Conservation (phyloP, 2,797 vertebrate species). For the Nyctibius grandis region DNA sequence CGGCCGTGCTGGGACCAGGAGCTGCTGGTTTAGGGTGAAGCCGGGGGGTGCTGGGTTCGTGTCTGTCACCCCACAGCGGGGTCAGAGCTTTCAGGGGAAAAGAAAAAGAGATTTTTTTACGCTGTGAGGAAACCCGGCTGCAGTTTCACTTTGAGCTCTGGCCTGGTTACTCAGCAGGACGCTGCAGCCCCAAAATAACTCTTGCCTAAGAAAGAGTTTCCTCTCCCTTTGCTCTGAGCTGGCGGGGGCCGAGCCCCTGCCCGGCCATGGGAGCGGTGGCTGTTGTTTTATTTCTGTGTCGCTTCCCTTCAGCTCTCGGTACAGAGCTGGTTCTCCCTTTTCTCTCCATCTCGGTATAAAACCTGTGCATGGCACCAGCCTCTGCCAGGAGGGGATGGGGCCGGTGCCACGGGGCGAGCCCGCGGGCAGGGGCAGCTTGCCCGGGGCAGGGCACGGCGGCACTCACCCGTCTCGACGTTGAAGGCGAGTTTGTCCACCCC, state of each 20-base stretch:
- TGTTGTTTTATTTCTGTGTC: background rate
- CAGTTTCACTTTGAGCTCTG: background rate
- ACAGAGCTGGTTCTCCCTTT: background rate
- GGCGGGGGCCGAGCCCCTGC: background rate
- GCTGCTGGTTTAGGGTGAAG: background rate
- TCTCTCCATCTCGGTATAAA: background rate
- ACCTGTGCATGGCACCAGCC: background rate
- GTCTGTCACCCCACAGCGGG: background rate
- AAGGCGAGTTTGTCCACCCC: constrained; percentile 78
- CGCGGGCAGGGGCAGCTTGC: background rate
- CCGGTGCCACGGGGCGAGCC: background rate
- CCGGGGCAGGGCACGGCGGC: rapidly evolving
- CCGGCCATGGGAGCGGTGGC: rapidly evolving
- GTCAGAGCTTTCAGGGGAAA: background rate
- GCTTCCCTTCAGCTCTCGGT: background rate
- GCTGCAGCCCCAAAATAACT: background rate
- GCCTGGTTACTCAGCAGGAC: background rate
- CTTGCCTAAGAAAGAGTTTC: background rate
- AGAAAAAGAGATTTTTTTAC: background rate
- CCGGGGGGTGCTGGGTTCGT: background rate
- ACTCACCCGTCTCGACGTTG: constrained; percentile 83
- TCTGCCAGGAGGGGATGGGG: background rate
- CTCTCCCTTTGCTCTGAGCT: background rate
- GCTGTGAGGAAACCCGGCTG: background rate
- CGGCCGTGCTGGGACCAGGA: rapidly evolving